A percentile compares a stretch with the other conserved stretches of the same genome.
Conservation (phyloP, 2,113 vertebrate genomes). For the Nicator chloris region DNA sequence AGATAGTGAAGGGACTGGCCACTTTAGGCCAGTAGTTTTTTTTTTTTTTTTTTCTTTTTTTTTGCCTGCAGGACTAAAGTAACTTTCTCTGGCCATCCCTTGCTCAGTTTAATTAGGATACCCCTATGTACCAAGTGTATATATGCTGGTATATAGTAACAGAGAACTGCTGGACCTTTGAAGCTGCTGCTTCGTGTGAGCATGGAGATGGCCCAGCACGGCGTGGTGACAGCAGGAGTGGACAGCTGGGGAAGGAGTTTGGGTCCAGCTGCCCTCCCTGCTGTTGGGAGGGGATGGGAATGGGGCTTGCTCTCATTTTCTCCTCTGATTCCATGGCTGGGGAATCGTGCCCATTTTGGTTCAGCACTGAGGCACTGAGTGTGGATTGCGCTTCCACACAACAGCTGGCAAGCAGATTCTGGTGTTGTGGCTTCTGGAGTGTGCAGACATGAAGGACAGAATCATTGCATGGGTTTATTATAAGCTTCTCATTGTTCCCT, state of each 20-base stretch:
- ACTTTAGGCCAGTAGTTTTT: not conserved
- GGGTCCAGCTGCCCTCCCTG: not conserved
- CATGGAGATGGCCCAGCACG: fast-evolving
- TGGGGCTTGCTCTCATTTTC: not conserved
- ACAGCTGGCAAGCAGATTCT: not conserved
- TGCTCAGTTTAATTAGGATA: not conserved
- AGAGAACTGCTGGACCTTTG: not conserved
- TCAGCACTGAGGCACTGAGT: not conserved
- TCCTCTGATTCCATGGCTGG: not conserved
- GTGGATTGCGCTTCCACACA: not conserved
- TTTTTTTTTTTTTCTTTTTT: not conserved
- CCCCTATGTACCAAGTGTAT: not conserved
- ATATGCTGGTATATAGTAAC: fast-evolving
- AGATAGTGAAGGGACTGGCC: not conserved
- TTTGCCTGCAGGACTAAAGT: not conserved
- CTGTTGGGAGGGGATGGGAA: not conserved
- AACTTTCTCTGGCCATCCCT: not conserved
- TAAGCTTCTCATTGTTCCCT: not conserved
- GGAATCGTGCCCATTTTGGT: not conserved
- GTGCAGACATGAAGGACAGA: not conserved
- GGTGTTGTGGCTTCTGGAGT: not conserved
- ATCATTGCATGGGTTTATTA: not conserved
- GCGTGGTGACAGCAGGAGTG: fast-evolving
- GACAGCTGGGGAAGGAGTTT: fast-evolving
- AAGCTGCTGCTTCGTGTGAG: not conserved